A percentile compares a stretch with the other conserved stretches of the same genome.
These are phyloP conservation scores for Uropsilus gracilis DNA, from an alignment of 2,113 vertebrate genomes.

Conservation along the genomic window DNA sequence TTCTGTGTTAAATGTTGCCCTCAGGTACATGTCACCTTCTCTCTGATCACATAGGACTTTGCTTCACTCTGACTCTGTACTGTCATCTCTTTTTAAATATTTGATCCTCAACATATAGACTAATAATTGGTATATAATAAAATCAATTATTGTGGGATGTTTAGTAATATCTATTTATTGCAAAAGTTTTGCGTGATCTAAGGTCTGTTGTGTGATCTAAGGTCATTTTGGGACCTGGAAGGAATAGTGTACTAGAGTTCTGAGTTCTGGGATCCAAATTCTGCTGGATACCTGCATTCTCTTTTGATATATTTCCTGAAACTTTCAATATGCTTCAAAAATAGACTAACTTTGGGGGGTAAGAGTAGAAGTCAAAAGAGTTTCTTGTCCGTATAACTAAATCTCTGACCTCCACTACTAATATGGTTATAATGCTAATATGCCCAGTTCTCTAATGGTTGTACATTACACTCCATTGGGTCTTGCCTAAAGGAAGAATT, in stretches of 20 bases:
- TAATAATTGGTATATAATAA: background rate
- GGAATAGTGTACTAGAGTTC: background rate
- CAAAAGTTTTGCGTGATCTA: background rate
- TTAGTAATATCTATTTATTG: too few relatives aligned
- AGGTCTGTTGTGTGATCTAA: background rate
- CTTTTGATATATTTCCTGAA: background rate
- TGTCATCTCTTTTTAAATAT: background rate
- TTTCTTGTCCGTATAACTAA: background rate
- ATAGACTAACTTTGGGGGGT: background rate
- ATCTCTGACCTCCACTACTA: background rate
- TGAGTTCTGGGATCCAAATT: background rate
- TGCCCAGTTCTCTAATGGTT: background rate
- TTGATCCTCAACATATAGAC: background rate
- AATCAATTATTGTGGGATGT: background rate
- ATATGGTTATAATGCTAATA: background rate
- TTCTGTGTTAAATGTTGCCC: background rate
- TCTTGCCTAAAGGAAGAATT: background rate
- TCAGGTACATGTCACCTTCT: too few relatives aligned
- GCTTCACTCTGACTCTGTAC: fast-evolving
- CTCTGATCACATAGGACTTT: background rate
- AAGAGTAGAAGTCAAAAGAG: background rate
- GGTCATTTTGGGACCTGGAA: background rate
- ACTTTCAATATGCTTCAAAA: background rate
- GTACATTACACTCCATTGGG: background rate
- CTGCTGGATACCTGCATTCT: background rate